A percentile compares a stretch with the other conserved stretches of the same genome.
Conservation (phyloP, 2,888 invertebrate species). For the Aspidiotus rigidus region DNA sequence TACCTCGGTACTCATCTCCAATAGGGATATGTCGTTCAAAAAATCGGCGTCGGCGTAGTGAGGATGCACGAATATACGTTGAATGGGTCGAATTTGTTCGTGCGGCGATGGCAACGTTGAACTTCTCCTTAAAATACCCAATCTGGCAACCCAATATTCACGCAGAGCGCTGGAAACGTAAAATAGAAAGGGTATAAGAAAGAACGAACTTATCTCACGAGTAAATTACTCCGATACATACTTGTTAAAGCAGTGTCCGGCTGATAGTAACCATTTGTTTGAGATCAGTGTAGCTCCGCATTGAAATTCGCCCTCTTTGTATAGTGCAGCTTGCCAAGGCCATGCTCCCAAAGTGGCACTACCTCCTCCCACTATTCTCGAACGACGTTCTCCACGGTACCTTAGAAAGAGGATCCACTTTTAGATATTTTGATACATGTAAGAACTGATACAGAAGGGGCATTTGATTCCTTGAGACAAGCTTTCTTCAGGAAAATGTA, state of each 20-base stretch:
- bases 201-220: background rate
- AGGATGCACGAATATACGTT: slow-evolving; percentile 60
- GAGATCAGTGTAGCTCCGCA: slow-evolving; percentile 68
- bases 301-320: slow-evolving; percentile 75
- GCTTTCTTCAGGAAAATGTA: background rate
- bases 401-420: background rate
- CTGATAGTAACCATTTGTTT: slow-evolving; percentile 64
- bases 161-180: slow-evolving; percentile 54
- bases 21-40: slow-evolving; percentile 65
- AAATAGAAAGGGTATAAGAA: slow-evolving; percentile 4
- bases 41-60: slow-evolving; percentile 65
- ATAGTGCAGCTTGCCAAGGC: slow-evolving; percentile 81
- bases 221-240: slow-evolving; percentile 42
- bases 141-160: slow-evolving; percentile 70
- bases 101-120: slow-evolving; percentile 65
- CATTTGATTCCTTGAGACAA: no score
- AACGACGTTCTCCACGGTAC: slow-evolving; percentile 42
- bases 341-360: slow-evolving; percentile 67
- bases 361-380: slow-evolving; percentile 70
- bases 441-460: no score
- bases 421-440: no score
- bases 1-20: slow-evolving; percentile 52
- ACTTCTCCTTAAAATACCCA: slow-evolving; percentile 63
- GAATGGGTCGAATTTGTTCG: slow-evolving; percentile 59
- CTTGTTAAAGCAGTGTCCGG: slow-evolving; percentile 75